Conservation (phyloP, 2,888 invertebrate species). For the Neuroscelio doddi region DNA sequence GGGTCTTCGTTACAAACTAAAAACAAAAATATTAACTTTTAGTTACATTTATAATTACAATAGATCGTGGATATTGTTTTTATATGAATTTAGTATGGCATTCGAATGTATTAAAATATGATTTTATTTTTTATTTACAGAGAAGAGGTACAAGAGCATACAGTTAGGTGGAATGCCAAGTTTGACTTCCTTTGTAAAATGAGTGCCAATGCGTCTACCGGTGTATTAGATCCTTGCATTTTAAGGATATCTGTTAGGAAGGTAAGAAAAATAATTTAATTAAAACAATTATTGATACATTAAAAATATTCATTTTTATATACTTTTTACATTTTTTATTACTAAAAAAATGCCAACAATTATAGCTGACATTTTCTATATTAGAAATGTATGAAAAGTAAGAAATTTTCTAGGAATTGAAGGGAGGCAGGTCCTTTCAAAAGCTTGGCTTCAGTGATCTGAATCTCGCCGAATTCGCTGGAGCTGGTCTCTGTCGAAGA, state of each 20-base stretch:
- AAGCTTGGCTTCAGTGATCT: constrained; percentile 98
- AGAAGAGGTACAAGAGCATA: constrained; percentile 94
- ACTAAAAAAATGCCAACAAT: no score
- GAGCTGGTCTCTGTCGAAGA: constrained; percentile 88
- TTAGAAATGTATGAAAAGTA: no score
- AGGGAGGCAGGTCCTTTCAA: constrained; percentile 89
- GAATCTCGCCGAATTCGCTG: constrained; percentile 97
- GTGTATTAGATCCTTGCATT: constrained; percentile 93
- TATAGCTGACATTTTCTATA: no score
- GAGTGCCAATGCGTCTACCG: constrained; percentile 95
- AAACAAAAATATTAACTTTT: background rate
- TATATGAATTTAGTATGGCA: no score
- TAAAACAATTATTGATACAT: no score
- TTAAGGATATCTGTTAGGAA: constrained; percentile 96
- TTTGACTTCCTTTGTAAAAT: constrained; percentile 97
- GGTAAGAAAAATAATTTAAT: constrained; percentile 72
- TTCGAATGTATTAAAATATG: background rate
- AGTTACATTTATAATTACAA: background rate
- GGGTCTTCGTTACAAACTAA: no score
- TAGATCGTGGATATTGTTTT: no score
- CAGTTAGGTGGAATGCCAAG: constrained; percentile 92
- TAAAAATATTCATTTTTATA: no score
- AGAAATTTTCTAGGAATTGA: constrained; percentile 75
- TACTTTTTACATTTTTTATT: no score
- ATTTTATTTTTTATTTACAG: constrained; percentile 74